Conservation (phyloP, 2,113 vertebrate species). For the Polypterus senegalus region DNA sequence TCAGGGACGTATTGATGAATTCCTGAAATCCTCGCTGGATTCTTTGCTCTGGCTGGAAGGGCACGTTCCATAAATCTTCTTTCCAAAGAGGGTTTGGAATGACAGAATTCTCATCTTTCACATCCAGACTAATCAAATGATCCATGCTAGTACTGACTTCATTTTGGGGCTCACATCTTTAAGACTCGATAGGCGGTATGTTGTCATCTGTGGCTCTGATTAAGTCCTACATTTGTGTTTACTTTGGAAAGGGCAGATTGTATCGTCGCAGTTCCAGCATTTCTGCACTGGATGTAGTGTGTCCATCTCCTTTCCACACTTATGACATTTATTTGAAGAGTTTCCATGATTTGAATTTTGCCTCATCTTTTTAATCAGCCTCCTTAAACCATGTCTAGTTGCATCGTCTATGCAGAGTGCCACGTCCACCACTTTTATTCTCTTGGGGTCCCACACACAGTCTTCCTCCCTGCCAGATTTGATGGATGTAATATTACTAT, state of each 20-base stretch:
- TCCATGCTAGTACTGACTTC: too few species aligned
- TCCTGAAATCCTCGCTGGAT: too few species aligned
- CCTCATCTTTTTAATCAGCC: conserved; percentile 4
- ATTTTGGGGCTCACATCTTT: too few species aligned
- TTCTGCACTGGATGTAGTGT: conserved; percentile 13
- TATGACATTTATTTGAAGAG: neutral
- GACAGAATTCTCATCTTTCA: too few species aligned
- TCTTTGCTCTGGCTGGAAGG: too few species aligned
- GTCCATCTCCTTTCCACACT: conserved; percentile 5
- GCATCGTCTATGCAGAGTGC: conserved; percentile 19
- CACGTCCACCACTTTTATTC: conserved; percentile 23
- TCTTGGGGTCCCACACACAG: conserved; percentile 31
- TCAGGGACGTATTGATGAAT: too few species aligned
- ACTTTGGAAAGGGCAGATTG: conserved; percentile 23
- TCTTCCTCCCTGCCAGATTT: conserved; percentile 27
- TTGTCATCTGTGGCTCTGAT: neutral
- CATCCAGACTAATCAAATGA: too few species aligned
- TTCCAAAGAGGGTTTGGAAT: too few species aligned
- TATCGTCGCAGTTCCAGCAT: conserved; percentile 25
- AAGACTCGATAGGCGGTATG: too few species aligned
- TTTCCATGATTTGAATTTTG: neutral
- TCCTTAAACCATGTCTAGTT: conserved; percentile 15
- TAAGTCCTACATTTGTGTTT: conserved; percentile 17
- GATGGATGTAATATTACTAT: conserved; percentile 18
- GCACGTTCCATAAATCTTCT: too few species aligned